Evolutionary conservation across 1,140 invertebrate genomes (phyloP).

Genomic region (Heterodera schachtii): DNA sequence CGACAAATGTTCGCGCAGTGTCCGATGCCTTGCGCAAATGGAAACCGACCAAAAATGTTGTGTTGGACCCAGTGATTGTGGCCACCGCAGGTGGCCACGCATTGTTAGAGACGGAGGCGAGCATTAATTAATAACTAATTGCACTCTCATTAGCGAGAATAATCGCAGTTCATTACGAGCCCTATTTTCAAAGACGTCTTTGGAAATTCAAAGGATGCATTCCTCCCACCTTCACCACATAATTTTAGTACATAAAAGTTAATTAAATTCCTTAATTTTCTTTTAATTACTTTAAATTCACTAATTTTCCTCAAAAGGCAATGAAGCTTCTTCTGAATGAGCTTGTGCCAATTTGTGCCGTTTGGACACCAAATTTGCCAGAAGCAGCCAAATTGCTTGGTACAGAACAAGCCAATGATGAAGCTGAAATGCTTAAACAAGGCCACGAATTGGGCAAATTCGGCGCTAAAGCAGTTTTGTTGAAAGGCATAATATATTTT

Average conservation of each 20-base stretch:
- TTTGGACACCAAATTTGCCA: constrained; percentile 28
- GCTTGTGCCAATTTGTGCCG: constrained; percentile 8
- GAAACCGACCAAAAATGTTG: background rate
- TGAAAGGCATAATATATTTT: constrained; percentile 18
- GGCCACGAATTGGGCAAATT: background rate
- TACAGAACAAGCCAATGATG: constrained; percentile 1
- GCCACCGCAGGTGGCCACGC: constrained; percentile 5
- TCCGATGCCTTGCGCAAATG: background rate
- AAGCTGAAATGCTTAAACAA: background rate
- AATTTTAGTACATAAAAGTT: no score
- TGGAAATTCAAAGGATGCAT: no score
- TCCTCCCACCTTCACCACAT: no score
- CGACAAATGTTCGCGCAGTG: constrained; percentile 12
- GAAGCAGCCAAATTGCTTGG: constrained; percentile 18
- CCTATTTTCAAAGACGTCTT: no score
- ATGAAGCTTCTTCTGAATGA: background rate
- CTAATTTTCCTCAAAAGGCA: background rate
- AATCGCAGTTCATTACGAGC: no score
- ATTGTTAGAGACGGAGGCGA: background rate
- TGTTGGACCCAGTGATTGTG: constrained; percentile 29
- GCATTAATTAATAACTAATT: background rate
- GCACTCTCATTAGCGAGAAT: no score
- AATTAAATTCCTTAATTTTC: background rate
- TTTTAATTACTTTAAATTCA: no score
- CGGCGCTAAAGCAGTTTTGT: constrained; percentile 12